Percentiles rank a stretch among this genome's conserved stretches.
phyloP scores from a whole-genome alignment of 2,797 vertebrate genomes.

The Ctenopoma multispine region DNA sequence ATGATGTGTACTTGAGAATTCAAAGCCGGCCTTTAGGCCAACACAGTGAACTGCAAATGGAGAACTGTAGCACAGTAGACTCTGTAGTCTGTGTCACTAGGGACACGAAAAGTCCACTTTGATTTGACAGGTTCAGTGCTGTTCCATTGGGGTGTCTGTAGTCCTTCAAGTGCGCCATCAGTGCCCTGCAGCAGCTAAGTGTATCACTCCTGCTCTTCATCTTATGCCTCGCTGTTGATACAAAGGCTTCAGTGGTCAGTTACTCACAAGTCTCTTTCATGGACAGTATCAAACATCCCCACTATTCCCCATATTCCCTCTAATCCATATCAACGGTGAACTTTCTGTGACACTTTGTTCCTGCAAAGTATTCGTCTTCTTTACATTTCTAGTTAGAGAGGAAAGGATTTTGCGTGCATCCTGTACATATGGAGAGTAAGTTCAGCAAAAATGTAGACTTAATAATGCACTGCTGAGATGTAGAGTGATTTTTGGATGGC shows the following conservation, averaged over 20 bases:
- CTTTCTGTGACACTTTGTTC: slow-evolving; percentile 13
- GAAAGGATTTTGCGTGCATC: background rate
- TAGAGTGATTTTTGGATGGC: slow-evolving; percentile 24
- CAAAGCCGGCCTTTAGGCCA: slow-evolving; percentile 50
- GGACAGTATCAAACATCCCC: slow-evolving; percentile 51
- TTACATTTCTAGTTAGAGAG: background rate
- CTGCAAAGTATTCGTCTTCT: background rate
- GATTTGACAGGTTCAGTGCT: slow-evolving; percentile 40
- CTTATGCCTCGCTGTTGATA: slow-evolving; percentile 39
- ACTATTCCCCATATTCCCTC: slow-evolving; percentile 2
- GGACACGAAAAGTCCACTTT: slow-evolving; percentile 47
- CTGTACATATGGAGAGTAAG: slow-evolving; percentile 15
- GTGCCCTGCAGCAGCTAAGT: slow-evolving; percentile 43
- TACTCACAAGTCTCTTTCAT: slow-evolving; percentile 51
- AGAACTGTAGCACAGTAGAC: background rate
- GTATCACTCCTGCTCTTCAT: slow-evolving; percentile 43
- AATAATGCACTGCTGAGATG: slow-evolving; percentile 12
- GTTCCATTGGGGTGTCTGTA: slow-evolving; percentile 24
- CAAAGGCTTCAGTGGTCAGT: slow-evolving; percentile 49
- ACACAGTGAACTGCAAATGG: slow-evolving; percentile 4
- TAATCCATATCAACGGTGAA: slow-evolving; percentile 9
- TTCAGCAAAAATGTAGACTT: background rate
- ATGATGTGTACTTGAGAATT: slow-evolving; percentile 32
- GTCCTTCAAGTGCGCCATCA: slow-evolving; percentile 33
- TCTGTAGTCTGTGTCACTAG: slow-evolving; percentile 28